These are phyloP conservation scores for Cephalopterus ornatus DNA, from an alignment of 2,113 vertebrate genomes.

Conservation along the genomic window DNA sequence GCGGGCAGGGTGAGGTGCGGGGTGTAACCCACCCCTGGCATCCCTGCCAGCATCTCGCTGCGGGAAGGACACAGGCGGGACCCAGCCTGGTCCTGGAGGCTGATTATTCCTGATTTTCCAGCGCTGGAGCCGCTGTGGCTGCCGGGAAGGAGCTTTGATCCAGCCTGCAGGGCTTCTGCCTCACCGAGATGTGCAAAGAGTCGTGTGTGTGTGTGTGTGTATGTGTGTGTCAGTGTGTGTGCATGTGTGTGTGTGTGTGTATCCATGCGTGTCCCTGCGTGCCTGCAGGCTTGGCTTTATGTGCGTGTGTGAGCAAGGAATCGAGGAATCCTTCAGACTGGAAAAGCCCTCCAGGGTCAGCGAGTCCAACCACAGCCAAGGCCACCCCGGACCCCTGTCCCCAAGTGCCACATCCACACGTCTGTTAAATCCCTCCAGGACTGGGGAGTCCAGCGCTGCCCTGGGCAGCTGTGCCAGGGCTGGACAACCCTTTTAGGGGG, in stretches of 20 bases:
- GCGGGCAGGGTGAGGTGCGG: rapidly evolving
- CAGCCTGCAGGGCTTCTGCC: not conserved
- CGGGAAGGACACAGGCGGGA: not conserved
- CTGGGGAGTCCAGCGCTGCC: not conserved
- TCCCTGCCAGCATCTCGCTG: rapidly evolving
- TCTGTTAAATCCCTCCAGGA: rapidly evolving
- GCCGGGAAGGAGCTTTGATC: not conserved
- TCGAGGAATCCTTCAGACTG: not conserved
- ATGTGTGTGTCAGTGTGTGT: no score
- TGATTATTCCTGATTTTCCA: rapidly evolving
- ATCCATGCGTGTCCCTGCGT: not conserved
- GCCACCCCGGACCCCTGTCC: rapidly evolving
- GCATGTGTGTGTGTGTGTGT: no score
- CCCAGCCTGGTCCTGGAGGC: rapidly evolving
- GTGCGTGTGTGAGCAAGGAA: rapidly evolving
- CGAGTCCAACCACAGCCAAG: not conserved
- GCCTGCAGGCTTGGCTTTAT: not conserved
- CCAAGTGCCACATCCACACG: rapidly evolving
- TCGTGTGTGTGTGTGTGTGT: rapidly evolving
- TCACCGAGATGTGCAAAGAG: not conserved
- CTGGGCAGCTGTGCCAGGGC: not conserved
- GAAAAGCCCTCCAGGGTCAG: rapidly evolving
- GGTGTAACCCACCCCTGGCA: rapidly evolving
- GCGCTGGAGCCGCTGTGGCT: rapidly evolving
- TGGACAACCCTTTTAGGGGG: not conserved